Evolutionary conservation across 2,888 invertebrate species (phyloP).

Genomic region (Tridacna crocea): DNA sequence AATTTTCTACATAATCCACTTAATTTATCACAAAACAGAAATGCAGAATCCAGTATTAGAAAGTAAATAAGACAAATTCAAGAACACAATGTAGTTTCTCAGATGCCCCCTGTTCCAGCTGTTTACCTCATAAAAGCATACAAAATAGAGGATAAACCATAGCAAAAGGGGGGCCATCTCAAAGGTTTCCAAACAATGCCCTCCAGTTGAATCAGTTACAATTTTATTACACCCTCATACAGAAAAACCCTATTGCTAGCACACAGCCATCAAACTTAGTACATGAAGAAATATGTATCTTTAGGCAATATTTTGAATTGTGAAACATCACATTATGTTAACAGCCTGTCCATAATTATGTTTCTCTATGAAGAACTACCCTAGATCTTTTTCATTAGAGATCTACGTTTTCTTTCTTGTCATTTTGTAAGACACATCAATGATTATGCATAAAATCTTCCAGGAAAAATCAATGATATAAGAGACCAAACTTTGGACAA

Average conservation of each 20-base stretch:
- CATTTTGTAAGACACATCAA: no score
- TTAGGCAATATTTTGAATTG: background rate
- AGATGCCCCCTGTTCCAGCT: background rate
- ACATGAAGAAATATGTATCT: conserved; percentile 6
- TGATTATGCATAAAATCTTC: no score
- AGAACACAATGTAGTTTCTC: background rate
- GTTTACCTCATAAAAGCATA: background rate
- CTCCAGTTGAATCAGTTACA: conserved; percentile 9
- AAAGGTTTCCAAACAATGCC: background rate
- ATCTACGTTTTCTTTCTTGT: no score
- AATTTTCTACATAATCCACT: background rate
- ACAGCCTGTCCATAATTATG: no score
- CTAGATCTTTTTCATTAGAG: no score
- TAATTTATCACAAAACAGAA: background rate
- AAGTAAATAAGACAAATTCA: background rate
- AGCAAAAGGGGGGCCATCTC: background rate
- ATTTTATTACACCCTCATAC: conserved; percentile 21
- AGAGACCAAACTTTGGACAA: no score
- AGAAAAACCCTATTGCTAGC: background rate
- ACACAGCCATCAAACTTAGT: conserved; percentile 2
- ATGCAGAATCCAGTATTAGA: background rate
- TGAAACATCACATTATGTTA: background rate
- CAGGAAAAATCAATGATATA: no score
- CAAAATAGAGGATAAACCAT: background rate
- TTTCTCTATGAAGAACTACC: no score